Evolutionary conservation across 2,113 vertebrate genomes (phyloP), one percentile per base, ranked within the genome.

Genomic region (Astur gentilis): DNA sequence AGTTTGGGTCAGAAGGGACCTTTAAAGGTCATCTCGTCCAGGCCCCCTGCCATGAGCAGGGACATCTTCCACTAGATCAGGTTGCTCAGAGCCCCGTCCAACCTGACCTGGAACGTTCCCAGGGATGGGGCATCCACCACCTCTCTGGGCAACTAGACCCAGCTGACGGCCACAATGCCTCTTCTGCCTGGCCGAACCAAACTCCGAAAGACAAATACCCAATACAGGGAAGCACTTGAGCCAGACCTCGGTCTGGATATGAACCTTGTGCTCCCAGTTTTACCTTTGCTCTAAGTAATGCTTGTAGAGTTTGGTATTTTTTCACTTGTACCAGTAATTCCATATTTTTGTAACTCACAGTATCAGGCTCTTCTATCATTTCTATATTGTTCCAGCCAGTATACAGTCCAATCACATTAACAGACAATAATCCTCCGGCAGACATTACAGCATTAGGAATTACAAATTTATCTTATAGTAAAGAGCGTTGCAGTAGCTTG

Each of bases 381-480:
- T 85, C 93, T 91, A 10, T 66, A 16, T 49, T 89, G 73, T 67
- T 70, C n/a, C 81, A 93, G 55, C 44, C 61, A 54, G 64, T 32
- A 9, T 50, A 65, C 19, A 65, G 72, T 69, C 82, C 85, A 94
- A 87, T 92, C 86, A 94, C 90, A 91, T 89, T 78, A 95, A 70
- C 70, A 89, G 32, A 64, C 50, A 75, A 29, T 93, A 95, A 96
- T 95, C 93, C 73, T 90, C 44, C 29, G 6, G 50, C 88, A 95
- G 92, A 93, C 55, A n/a, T 70, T 80, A 44, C 57, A 89, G 60
- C 81, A 78, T 69, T 54, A 95, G 83, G 91, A 96, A 92, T 71
- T 90, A 75, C n/a, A 83, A 73, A 85, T 86, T 90, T 90, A 52
- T 94, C 76, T 85, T 79, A 23, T 7, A 61, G 65, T 76, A 87